phyloP scores from a whole-genome alignment of 2,113 vertebrate species.

The Xenopus borealis region DNA sequence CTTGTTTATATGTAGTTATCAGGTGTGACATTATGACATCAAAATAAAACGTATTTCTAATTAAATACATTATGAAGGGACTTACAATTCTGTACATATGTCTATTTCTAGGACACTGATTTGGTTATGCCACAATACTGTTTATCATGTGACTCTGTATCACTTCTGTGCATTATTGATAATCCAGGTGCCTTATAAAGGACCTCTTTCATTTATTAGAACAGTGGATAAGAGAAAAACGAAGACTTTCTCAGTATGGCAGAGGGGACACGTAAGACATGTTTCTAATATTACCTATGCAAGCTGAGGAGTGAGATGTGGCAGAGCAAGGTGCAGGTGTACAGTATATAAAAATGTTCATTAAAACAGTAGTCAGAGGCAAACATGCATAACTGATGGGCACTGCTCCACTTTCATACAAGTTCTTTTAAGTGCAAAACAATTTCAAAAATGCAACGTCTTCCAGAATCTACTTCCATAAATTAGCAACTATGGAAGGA shows the following conservation, averaged over 20 bases:
- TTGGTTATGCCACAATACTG: conserved; percentile 24
- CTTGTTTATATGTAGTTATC: no score
- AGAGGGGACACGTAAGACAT: background rate
- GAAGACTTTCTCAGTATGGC: background rate
- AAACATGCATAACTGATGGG: conserved; percentile 55
- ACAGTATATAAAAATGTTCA: conserved; percentile 53
- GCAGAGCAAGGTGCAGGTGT: conserved; percentile 45
- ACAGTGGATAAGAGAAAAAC: background rate
- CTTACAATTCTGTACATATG: conserved; percentile 5
- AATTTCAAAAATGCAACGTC: conserved; percentile 47
- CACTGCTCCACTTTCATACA: conserved; percentile 49
- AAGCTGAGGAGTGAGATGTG: conserved; percentile 1
- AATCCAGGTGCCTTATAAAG: background rate
- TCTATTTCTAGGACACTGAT: conserved; percentile 9
- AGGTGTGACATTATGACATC: background rate
- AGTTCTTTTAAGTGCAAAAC: conserved; percentile 44
- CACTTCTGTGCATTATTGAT: conserved; percentile 39
- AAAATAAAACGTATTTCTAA: background rate
- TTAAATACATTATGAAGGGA: background rate
- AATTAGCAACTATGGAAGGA: conserved; percentile 49
- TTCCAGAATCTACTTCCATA: conserved; percentile 51
- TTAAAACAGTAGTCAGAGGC: conserved; percentile 54
- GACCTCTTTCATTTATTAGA: background rate
- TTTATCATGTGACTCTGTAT: conserved; percentile 33
- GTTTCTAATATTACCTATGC: background rate